Base-by-base conservation (phyloP, 2,797 vertebrate genomes). In the Urosaurus nigricauda region DNA sequence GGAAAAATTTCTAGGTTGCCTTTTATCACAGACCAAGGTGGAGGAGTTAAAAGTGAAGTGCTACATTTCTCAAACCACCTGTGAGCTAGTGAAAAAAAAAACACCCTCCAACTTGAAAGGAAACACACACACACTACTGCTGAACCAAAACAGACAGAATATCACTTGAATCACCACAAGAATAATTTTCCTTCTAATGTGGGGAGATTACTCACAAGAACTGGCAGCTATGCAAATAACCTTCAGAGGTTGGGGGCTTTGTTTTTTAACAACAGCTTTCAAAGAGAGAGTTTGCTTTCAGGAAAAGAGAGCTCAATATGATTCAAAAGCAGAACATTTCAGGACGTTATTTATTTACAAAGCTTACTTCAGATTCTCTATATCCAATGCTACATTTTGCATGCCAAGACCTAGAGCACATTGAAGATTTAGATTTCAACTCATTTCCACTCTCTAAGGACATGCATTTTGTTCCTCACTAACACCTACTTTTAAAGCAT, bases 21-120 rank as follows among this genome's bases (percentile, higher is more conserved):
- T 96, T 96, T 96, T 91, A 95, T 96, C 94, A 92, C 58, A 92
- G 89, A 94, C 83, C 60, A 93, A 91, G 88, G 89, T 85, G 92
- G 74, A 89, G 13, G 93, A 92, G 87, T 93, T 94, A 95, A 96
- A 96, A 95, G 85, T 16, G 70, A 81, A 91, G 35, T 29, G 78
- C 75, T 88, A 14, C 70, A 9, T 93, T 96, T 95, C 92, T 93
- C 86, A 94, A 96, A 92, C 91, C 92, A 93, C 84, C 92, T 94
- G 88, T 84, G 91, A 93, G 78, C 21, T 88, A 53, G 74, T 89
- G 89, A 92, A 94, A 92, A 94, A 75, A 4, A 92, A 94, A 75
- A 4, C n/a, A n/a, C n/a, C 84, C 84, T 91, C 19, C 29, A 56
- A 93, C 92, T 93, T 91, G 60, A 91, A 95, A 95, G 91, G 90